Conservation (phyloP, 2,888 invertebrate species). For the Cephus sareptanus region DNA sequence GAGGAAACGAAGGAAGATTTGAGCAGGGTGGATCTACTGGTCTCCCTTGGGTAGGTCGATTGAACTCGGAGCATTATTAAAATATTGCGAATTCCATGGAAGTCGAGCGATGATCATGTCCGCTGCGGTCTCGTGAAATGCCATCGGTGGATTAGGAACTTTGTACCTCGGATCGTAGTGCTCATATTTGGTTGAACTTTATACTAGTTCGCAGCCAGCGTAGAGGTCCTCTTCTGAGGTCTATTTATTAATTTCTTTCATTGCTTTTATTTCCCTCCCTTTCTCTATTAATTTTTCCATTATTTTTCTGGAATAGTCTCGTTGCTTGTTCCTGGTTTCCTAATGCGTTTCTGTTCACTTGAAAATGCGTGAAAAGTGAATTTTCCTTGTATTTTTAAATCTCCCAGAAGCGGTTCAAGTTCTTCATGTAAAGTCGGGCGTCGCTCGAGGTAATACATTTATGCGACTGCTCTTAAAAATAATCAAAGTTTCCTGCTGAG, state of each 20-base stretch:
- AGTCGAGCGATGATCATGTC: neutral
- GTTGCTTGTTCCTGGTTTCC: neutral
- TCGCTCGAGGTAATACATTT: slow-evolving; percentile 19
- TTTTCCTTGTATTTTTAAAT: neutral
- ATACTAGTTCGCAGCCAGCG: neutral
- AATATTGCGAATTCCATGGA: neutral
- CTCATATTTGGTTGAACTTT: neutral
- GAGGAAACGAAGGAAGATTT: neutral
- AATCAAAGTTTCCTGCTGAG: slow-evolving; percentile 21
- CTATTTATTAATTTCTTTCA: neutral
- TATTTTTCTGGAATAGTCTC: neutral
- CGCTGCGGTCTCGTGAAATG: neutral
- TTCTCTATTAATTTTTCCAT: neutral
- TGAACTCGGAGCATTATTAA: neutral
- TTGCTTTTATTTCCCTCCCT: neutral
- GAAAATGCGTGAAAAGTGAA: neutral
- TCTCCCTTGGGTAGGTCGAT: neutral
- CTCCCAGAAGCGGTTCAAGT: neutral
- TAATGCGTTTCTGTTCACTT: neutral
- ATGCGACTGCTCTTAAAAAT: slow-evolving; percentile 22
- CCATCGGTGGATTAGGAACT: neutral
- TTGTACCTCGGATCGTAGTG: neutral
- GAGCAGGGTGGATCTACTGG: neutral
- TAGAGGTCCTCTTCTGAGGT: neutral
- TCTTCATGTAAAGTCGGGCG: neutral